Conservation (phyloP, 2,797 vertebrate species). For the Characodon lateralis region DNA sequence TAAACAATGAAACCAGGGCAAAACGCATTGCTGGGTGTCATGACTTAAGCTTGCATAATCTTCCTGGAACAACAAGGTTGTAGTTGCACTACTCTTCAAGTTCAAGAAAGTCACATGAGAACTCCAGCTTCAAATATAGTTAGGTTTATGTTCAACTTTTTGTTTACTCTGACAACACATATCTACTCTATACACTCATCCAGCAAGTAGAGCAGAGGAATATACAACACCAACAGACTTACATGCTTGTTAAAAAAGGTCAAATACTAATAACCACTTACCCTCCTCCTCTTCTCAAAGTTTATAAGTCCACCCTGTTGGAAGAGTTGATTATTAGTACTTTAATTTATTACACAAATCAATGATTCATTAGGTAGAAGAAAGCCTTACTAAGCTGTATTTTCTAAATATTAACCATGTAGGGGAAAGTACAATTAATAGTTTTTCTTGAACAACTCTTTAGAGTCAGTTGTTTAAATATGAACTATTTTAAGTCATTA, state of each 20-base stretch:
- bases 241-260: too few relatives aligned
- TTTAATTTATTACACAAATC: constrained; percentile 2
- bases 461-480: not conserved
- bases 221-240: not conserved
- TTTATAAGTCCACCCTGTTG: constrained; percentile 86
- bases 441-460: not conserved
- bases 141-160: not conserved
- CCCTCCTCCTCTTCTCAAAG: constrained; percentile 89
- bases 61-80: not conserved
- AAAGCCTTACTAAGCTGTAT: not conserved
- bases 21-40: not conserved
- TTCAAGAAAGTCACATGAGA: constrained; percentile 1
- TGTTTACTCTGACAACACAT: constrained; percentile 18
- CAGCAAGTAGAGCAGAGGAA: not conserved
- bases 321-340: constrained; percentile 12
- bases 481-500: not conserved
- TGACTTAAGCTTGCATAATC: constrained; percentile 6
- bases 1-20: constrained; percentile 1
- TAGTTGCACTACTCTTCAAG: not conserved
- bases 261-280: constrained; percentile 59
- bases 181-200: constrained; percentile 7
- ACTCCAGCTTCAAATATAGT: not conserved
- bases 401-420: not conserved
- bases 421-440: not conserved
- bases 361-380: not conserved